Evolutionary conservation across 2,113 vertebrate species (phyloP), one percentile per base, ranked within the genome.

Genomic region (Mesitornis unicolor): DNA sequence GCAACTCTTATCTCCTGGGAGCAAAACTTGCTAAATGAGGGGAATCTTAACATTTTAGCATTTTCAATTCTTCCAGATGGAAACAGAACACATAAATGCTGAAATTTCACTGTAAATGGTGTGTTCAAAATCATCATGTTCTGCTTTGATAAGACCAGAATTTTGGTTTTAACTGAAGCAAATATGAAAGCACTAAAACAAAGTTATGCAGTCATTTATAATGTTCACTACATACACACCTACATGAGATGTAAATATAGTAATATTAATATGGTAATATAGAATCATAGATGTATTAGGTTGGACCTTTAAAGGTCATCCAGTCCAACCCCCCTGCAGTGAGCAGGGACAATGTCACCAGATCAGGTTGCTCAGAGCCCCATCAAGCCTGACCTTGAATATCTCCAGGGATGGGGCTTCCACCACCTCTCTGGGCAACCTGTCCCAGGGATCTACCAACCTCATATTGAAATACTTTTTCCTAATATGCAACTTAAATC

Each of bases 41-140:
- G 4, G 2, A 57, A 43, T 63, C 9, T 51, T 24, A 71, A 35
- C 0, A 0, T 69, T 80, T 85, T 74, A 57, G 45, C 50, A 38
- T 33, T 71, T 76, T 61, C 6, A 36, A 2, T 69, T 47, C n/a
- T 87, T 76, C 38, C 36, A 69, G 38, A 22, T 92, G 54, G 63
- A 74, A 90, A 57, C 11, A 57, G 29, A 79, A 81, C 57, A 74
- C 8, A 1, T 43, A 80, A 90, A 74, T 47, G 64, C 35, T 11
- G 4, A 51, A 67, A 75, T 84, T 45, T 88, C 56, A 13, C 45
- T 67, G 36, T 42, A 68, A 92, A 57, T 73, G 9, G 29, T 76
- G 16, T 19, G 28, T 69, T 50, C 24, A 24, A 64, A 90, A 65
- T 25, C 71, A 77, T 74, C 5, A 0, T 29, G 10, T 82, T 79